phyloP scores from a whole-genome alignment of 64 coral and sea anemone species.

The Montipora cactus region DNA sequence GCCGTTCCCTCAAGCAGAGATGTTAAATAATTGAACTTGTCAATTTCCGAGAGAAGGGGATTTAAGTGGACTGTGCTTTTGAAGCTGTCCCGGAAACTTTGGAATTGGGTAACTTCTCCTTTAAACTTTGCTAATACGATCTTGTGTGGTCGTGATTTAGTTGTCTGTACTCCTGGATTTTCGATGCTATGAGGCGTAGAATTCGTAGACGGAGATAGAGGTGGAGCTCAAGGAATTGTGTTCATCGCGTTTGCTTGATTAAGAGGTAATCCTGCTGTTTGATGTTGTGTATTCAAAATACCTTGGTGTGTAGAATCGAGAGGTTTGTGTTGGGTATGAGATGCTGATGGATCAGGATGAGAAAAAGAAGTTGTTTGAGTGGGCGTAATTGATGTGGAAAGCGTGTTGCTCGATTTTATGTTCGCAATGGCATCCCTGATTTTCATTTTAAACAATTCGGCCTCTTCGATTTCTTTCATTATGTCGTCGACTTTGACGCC shows the following conservation, averaged over 20 bases:
- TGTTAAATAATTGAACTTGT: conserved; percentile 64
- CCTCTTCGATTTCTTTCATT: neutral
- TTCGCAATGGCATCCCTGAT: conserved; percentile 19
- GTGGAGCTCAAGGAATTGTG: neutral
- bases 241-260: neutral
- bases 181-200: neutral
- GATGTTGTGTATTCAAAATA: neutral
- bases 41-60: neutral
- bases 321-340: neutral
- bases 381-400: neutral
- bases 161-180: neutral
- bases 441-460: conserved; percentile 8
- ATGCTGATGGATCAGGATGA: neutral
- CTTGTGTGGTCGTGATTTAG: conserved; percentile 55
- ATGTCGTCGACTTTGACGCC: conserved; percentile 8
- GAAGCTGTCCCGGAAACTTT: conserved; percentile 65
- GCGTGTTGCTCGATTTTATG: neutral
- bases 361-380: neutral
- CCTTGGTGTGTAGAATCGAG: neutral
- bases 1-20: conserved; percentile 13
- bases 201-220: neutral
- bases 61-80: conserved; percentile 56
- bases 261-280: neutral
- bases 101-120: conserved; percentile 57
- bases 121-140: conserved; percentile 57